Conservation (phyloP, 2,113 vertebrate species). For the Elaphurus davidianus region DNA sequence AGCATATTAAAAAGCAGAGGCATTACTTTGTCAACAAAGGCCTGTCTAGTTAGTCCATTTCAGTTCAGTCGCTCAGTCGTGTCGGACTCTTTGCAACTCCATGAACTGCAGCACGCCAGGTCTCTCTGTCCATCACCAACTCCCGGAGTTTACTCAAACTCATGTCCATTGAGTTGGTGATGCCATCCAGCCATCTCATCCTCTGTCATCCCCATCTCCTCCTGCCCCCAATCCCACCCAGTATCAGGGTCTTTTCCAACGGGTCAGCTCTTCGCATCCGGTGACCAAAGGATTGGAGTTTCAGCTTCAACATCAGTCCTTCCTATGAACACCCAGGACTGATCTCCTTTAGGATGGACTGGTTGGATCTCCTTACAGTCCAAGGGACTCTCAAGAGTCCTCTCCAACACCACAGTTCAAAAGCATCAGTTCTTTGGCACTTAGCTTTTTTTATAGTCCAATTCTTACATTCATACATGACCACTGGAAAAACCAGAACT, state of each 20-base stretch:
- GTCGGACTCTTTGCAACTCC: not conserved
- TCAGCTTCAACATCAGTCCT: not conserved
- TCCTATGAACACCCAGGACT: not conserved
- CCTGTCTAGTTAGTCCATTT: not conserved
- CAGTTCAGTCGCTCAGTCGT: accelerated
- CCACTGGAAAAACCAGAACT: not conserved
- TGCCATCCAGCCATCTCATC: not conserved
- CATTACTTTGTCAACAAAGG: not conserved
- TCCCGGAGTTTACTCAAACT: not conserved
- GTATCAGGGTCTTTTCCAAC: not conserved
- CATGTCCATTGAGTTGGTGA: not conserved
- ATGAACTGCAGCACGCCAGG: not conserved
- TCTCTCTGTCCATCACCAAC: not conserved
- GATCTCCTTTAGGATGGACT: not conserved
- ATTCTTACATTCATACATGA: not conserved
- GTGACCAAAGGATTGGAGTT: not conserved
- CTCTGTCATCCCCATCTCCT: not conserved
- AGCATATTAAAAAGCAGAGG: not conserved
- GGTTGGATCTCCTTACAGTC: not conserved
- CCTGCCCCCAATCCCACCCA: not conserved
- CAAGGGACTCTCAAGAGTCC: not conserved
- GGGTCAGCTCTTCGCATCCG: not conserved
- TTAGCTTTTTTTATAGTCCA: not conserved
- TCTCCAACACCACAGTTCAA: not conserved
- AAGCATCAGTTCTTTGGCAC: not conserved